Evolutionary conservation across 2,888 invertebrate genomes (phyloP).

Genomic region (Cenopis cana): DNA sequence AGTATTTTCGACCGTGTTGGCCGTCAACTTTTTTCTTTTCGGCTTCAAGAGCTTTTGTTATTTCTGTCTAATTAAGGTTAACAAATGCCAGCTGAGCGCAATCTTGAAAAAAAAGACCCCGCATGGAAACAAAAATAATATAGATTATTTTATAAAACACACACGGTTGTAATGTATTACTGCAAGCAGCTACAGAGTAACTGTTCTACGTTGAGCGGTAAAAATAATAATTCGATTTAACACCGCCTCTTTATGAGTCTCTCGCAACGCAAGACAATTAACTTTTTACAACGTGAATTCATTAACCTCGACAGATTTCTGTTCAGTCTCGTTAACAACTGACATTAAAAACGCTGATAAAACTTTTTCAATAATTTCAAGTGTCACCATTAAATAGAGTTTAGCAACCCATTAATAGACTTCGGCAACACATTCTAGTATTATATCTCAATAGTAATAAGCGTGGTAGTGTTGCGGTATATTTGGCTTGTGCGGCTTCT

Average conservation of each 20-base stretch:
- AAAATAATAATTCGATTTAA: neutral
- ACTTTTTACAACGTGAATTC: neutral
- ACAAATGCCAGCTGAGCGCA: neutral
- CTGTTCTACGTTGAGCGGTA: neutral
- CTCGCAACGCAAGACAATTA: neutral
- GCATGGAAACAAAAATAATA: neutral
- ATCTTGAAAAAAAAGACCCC: neutral
- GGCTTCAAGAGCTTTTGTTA: too few relatives aligned
- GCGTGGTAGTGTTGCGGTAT: too few relatives aligned
- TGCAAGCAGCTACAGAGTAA: neutral
- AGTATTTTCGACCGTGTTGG: too few relatives aligned
- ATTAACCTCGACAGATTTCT: conserved; percentile 2
- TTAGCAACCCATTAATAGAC: too few relatives aligned
- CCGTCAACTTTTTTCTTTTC: too few relatives aligned
- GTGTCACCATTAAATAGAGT: too few relatives aligned
- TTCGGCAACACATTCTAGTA: too few relatives aligned
- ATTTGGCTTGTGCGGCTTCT: too few relatives aligned
- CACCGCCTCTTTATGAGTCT: neutral
- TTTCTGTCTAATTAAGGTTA: too few relatives aligned
- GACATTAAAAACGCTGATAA: conserved; percentile 4
- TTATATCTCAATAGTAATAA: too few relatives aligned
- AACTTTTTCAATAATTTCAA: too few relatives aligned
- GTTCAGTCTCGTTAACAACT: neutral
- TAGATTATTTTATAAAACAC: neutral
- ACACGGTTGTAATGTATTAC: neutral